Base-by-base conservation (phyloP, 1,140 invertebrate genomes). In the Lepeophtheirus salmonis region DNA sequence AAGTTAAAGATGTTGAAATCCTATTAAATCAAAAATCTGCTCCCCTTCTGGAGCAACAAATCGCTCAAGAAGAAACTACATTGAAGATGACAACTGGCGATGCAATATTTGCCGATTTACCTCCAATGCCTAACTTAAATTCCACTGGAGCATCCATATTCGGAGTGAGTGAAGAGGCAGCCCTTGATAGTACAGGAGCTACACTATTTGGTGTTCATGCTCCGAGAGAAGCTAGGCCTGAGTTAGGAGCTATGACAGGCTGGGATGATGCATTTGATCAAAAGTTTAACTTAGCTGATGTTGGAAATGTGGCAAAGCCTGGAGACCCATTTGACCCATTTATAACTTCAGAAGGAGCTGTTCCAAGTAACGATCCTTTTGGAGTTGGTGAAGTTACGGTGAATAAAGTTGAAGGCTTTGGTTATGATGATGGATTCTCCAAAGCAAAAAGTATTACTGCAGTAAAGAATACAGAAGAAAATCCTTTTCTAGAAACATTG, bases 181-280 rank as follows among this genome's bases (percentile, higher is more conserved):
- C 50, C 3, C 14, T 14, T 16, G 59, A 23, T 12, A 23, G 16
- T 3, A 61, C 59, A 1, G 59, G 59, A 6, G 59, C 59, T 22
- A 50, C 41, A 17, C 51, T 61, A 22, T 61, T 61, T 53, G 59
- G 25, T 16, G 49, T 61, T 3, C 17, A n/a, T 13, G 59, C 59
- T 26, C 59, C 59, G 12, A 18, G 25, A 22, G 18, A 16, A 12
- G 25, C 48, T 14, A 21, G 25, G 25, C 59, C 59, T 17, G n/a
- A 21, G 2, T 25, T 56, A 13, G 59, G 59, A 17, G 50, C 48
- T n/a, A 61, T 61, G 59, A 54, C 17, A 10, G 59, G 59, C 2
- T 61, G 59, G 59, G 59, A 61, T 41, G 59, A 55, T 22, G 49
- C 48, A n/a, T 61, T 61, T 20, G 59, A 61, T 26, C 48, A 53